A percentile compares a stretch with the other conserved stretches of the same genome.
Evolutionary conservation across 2,113 vertebrate species (phyloP).

Genomic region (Himantopus leucocephalus): DNA sequence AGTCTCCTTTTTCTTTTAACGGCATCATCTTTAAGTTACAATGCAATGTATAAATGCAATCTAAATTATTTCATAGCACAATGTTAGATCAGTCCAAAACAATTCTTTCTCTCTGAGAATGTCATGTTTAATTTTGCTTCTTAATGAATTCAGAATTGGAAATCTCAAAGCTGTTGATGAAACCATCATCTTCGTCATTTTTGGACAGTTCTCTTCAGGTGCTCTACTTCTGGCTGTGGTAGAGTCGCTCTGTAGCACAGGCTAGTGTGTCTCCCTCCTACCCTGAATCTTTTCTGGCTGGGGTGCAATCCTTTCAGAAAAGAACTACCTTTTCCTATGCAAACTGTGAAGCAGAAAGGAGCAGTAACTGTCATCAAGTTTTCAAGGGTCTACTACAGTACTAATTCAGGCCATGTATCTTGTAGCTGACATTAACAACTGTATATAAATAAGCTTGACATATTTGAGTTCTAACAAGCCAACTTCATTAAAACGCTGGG

Average conservation of each 20-base stretch:
- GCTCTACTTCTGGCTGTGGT: background rate
- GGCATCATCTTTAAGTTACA: background rate
- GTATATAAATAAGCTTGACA: background rate
- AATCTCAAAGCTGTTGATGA: background rate
- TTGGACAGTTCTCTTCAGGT: background rate
- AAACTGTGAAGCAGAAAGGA: background rate
- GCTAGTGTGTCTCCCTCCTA: background rate
- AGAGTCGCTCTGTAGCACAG: background rate
- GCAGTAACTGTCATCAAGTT: background rate
- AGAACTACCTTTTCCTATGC: background rate
- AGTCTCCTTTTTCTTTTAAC: background rate
- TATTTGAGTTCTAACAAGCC: constrained; percentile 1
- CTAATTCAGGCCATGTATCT: background rate
- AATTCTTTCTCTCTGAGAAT: background rate
- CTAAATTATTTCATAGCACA: background rate
- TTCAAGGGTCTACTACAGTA: background rate
- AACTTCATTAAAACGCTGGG: background rate
- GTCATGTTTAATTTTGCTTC: background rate
- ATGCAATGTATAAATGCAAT: background rate
- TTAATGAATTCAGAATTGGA: background rate
- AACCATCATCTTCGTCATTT: background rate
- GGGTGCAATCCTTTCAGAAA: background rate
- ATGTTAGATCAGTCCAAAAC: background rate
- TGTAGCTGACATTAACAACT: background rate
- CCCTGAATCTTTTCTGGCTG: background rate